A percentile compares a stretch with the other conserved stretches of the same genome.
Conservation (phyloP, 2,888 invertebrate species). For the Hypercompe scribonia region DNA sequence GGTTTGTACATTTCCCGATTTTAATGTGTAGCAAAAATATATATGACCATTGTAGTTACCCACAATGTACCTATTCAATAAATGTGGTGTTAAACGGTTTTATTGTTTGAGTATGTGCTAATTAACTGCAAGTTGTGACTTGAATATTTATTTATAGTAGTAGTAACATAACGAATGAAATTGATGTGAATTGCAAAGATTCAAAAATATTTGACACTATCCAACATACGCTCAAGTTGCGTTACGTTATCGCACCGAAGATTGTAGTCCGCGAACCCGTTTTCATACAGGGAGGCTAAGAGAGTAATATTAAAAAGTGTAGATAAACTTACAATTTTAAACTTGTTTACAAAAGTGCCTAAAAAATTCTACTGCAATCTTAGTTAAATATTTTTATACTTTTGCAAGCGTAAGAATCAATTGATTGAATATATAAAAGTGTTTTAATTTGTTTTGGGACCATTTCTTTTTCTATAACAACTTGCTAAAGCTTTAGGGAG, state of each 20-base stretch:
- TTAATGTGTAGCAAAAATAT: not conserved
- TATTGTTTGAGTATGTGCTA: not conserved
- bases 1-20: not conserved
- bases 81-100: not conserved
- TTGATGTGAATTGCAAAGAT: not conserved
- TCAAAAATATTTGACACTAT: no score
- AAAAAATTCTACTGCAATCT: not conserved
- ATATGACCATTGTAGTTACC: not conserved
- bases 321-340: not conserved
- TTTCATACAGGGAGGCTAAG: no score
- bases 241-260: no score
- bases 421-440: conserved; percentile 2
- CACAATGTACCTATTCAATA: not conserved
- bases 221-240: no score
- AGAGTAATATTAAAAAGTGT: not conserved
- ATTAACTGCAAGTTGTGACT: not conserved
- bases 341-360: not conserved
- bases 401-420: conserved; percentile 12
- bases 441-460: conserved; percentile 16
- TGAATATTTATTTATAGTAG: not conserved
- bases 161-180: not conserved
- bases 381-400: conserved; percentile 38
- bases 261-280: no score
- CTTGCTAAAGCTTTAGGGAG: not conserved
- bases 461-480: conserved; percentile 11